phyloP scores from a whole-genome alignment of 2,888 invertebrate genomes.

The Noctua fimbriata region DNA sequence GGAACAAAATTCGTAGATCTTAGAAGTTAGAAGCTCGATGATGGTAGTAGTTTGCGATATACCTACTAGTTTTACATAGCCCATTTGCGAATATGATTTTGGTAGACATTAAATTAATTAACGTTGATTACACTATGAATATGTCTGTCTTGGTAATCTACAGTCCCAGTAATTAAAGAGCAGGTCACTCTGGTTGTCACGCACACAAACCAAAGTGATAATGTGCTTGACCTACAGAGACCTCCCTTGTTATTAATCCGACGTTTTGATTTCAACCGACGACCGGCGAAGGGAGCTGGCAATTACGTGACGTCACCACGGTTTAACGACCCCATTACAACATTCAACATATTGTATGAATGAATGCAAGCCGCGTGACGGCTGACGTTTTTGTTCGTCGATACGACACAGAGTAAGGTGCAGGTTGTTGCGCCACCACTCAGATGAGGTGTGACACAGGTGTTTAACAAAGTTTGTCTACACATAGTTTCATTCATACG shows the following conservation, averaged over 20 bases:
- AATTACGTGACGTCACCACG: constrained; percentile 89
- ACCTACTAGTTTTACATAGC: constrained; percentile 3
- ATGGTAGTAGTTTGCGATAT: constrained; percentile 2
- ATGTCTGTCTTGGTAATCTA: constrained; percentile 39
- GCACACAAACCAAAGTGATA: constrained; percentile 76
- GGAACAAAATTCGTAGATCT: constrained; percentile 51
- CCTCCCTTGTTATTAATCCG: constrained; percentile 89
- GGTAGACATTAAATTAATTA: constrained; percentile 28
- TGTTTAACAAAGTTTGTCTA: constrained; percentile 43
- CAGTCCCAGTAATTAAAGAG: constrained; percentile 54
- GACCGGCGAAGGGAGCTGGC: constrained; percentile 88
- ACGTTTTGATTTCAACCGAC: constrained; percentile 88
- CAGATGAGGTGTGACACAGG: constrained; percentile 45
- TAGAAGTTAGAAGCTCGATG: constrained; percentile 24
- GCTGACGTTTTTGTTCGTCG: constrained; percentile 84
- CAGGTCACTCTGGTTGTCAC: constrained; percentile 61
- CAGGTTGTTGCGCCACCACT: constrained; percentile 59
- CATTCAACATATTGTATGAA: constrained; percentile 89
- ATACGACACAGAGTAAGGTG: constrained; percentile 74
- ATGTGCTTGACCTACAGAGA: constrained; percentile 89
- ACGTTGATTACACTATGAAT: constrained; percentile 24
- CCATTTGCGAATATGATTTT: constrained; percentile 25
- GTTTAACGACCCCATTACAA: constrained; percentile 90
- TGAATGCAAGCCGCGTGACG: constrained; percentile 89
- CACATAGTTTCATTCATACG: constrained; percentile 25